phyloP scores from a whole-genome alignment of 2,888 invertebrate genomes.

The Ischnura elegans region DNA sequence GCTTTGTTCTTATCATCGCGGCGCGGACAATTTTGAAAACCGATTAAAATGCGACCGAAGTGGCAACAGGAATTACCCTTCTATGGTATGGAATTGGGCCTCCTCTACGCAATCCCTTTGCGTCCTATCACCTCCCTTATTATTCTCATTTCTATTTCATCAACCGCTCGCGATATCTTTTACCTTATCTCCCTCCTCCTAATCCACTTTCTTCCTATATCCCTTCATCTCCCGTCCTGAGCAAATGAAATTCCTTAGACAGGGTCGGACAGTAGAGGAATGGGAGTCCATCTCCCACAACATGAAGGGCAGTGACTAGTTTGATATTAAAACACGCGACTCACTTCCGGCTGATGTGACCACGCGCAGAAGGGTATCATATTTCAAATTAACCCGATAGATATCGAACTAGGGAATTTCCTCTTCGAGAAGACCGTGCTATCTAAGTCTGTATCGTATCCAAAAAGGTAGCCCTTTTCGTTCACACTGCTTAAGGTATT shows the following conservation, averaged over 20 bases:
- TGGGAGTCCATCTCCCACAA: background rate
- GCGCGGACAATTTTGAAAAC: no score
- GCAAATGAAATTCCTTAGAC: background rate
- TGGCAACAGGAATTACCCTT: no score
- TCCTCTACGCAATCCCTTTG: no score
- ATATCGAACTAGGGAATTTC: background rate
- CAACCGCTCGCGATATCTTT: background rate
- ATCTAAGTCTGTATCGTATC: background rate
- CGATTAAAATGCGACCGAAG: no score
- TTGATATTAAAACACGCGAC: slow-evolving; percentile 41
- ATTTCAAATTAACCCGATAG: background rate
- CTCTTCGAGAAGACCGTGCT: background rate
- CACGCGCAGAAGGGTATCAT: background rate
- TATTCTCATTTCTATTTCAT: background rate
- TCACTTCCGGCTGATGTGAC: background rate
- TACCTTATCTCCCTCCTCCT: background rate
- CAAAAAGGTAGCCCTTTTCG: no score
- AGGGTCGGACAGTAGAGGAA: background rate
- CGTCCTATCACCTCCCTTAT: background rate
- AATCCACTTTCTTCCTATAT: background rate
- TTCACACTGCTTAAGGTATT: no score
- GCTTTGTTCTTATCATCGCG: no score
- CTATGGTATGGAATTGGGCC: no score
- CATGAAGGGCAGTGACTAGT: background rate
- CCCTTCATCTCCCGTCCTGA: background rate